A percentile compares a stretch with the other conserved stretches of the same genome.
Evolutionary conservation across 2,888 invertebrate species (phyloP).

Genomic region (Metalampra italica): DNA sequence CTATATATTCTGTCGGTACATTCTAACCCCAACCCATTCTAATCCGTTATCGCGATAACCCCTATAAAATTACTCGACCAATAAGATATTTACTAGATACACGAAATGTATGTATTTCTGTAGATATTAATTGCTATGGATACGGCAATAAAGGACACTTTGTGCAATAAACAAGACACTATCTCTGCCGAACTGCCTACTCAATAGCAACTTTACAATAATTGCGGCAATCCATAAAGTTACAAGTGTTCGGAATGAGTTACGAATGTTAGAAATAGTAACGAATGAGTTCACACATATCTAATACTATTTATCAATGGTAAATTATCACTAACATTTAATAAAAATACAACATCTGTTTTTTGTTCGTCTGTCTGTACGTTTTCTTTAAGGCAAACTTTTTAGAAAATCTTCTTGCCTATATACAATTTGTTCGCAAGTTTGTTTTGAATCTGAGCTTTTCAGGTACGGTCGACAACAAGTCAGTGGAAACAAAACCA

Average conservation of each 20-base stretch:
- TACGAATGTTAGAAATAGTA: slow-evolving; percentile 19
- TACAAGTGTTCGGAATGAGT: slow-evolving; percentile 26
- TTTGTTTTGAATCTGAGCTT: too few species aligned
- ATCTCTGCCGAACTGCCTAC: slow-evolving; percentile 38
- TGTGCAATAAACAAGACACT: slow-evolving; percentile 53
- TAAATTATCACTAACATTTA: too few species aligned
- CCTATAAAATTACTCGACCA: slow-evolving; percentile 58
- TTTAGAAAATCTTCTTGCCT: too few species aligned
- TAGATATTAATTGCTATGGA: slow-evolving; percentile 50
- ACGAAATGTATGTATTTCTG: slow-evolving; percentile 56
- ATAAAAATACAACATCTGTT: too few species aligned
- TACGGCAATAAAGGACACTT: slow-evolving; percentile 54
- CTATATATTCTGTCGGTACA: background rate
- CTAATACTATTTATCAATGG: background rate
- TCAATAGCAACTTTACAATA: slow-evolving; percentile 38
- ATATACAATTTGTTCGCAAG: too few species aligned
- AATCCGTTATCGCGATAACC: slow-evolving; percentile 61
- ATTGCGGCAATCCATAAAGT: slow-evolving; percentile 34
- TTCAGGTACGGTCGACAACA: too few species aligned
- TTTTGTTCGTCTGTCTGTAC: too few species aligned
- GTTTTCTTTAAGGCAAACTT: too few species aligned
- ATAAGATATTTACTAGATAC: slow-evolving; percentile 50
- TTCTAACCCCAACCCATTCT: slow-evolving; percentile 39
- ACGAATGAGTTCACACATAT: background rate
- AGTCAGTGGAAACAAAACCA: too few species aligned